Evolutionary conservation across 64 coral and sea anemone species (phyloP).

Genomic region (Hydrozoanthus tunicans): DNA sequence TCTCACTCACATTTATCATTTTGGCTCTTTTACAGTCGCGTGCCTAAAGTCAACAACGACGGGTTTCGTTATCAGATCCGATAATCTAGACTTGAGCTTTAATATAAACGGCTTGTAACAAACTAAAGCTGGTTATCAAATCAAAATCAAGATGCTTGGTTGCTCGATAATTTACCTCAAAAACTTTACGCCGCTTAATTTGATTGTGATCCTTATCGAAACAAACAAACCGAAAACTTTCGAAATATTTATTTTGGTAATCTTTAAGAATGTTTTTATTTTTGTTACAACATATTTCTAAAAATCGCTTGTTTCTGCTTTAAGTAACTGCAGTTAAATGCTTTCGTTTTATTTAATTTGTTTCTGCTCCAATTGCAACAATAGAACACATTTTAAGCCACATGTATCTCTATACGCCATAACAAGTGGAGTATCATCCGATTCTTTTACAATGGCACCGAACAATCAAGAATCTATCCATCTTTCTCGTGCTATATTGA

Average conservation of each 20-base stretch:
- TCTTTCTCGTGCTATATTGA: too few species aligned
- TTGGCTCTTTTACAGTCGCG: neutral
- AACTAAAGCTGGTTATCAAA: neutral
- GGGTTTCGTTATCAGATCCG: neutral
- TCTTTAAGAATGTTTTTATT: neutral
- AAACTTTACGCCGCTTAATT: too few species aligned
- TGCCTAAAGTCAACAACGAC: neutral
- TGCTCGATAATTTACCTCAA: too few species aligned
- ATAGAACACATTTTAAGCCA: neutral
- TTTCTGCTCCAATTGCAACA: neutral
- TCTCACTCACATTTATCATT: neutral
- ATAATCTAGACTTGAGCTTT: neutral
- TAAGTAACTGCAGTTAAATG: neutral
- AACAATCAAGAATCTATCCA: too few species aligned
- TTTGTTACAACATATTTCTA: neutral
- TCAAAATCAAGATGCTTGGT: too few species aligned
- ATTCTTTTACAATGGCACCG: too few species aligned
- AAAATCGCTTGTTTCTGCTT: neutral
- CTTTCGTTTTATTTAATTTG: neutral
- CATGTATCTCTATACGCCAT: neutral
- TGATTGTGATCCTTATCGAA: too few species aligned
- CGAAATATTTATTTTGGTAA: too few species aligned
- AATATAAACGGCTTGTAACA: neutral
- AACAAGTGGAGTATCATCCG: too few species aligned
- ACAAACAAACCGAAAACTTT: too few species aligned